Evolutionary conservation across 1,140 invertebrate genomes (phyloP).

Genomic region (Venustaconcha ellipsiformis): DNA sequence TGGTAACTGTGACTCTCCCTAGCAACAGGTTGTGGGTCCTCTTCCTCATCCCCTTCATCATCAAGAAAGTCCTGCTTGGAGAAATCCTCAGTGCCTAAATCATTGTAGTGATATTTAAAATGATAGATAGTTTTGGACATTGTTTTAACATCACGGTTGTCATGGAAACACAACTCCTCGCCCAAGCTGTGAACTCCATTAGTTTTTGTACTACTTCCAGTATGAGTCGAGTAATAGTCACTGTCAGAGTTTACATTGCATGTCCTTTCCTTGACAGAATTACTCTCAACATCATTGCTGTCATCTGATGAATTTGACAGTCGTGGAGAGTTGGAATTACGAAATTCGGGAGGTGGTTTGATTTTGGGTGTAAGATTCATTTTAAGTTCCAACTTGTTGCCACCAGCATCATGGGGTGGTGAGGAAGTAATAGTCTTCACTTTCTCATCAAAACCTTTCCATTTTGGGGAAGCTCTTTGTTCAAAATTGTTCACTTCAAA

Average conservation of each 20-base stretch:
- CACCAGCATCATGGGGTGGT: not conserved
- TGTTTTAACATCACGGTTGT: conserved; percentile 6
- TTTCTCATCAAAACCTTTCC: conserved; percentile 3
- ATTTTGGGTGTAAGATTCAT: conserved; percentile 13
- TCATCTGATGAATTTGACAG: conserved; percentile 28
- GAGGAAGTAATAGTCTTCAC: not conserved
- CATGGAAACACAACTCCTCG: not conserved
- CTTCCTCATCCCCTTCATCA: not conserved
- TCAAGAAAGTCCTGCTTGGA: conserved; percentile 24
- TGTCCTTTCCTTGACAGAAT: conserved; percentile 30
- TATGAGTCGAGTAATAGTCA: conserved; percentile 29
- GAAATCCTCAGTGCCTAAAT: conserved; percentile 12
- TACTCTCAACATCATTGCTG: conserved; percentile 17
- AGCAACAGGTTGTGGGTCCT: no score
- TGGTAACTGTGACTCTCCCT: no score
- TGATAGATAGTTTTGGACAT: conserved; percentile 6
- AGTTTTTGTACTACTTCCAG: conserved; percentile 24
- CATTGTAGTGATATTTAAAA: conserved; percentile 29
- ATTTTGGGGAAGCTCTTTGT: not conserved
- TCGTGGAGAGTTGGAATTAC: conserved; percentile 21
- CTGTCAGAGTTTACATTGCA: conserved; percentile 30
- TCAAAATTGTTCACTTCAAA: conserved; percentile 20
- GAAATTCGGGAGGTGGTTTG: conserved; percentile 24
- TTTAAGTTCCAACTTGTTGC: not conserved
- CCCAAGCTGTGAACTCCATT: not conserved